These are phyloP conservation scores for Erannis defoliaria DNA, from an alignment of 2,888 invertebrate genomes.

Conservation along the genomic window DNA sequence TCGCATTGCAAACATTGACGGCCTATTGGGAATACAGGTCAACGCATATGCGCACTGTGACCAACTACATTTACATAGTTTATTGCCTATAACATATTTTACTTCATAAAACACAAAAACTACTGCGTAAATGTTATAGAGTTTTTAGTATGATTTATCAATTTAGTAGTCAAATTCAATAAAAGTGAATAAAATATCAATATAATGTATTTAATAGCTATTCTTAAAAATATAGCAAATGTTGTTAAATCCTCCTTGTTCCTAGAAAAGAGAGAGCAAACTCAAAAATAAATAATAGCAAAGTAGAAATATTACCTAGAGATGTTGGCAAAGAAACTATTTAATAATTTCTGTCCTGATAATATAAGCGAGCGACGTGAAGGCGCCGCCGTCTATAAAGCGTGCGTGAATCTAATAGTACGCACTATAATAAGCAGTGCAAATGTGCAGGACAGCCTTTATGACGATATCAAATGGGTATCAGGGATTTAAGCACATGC, in stretches of 20 bases:
- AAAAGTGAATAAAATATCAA: no score
- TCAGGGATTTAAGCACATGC: slow-evolving; percentile 4
- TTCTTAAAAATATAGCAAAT: not conserved
- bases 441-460: slow-evolving; percentile 8
- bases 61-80: slow-evolving; percentile 41
- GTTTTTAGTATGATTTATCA: not conserved
- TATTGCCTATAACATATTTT: slow-evolving; percentile 12
- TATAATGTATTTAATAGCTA: not conserved
- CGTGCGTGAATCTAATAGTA: slow-evolving; percentile 15
- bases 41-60: slow-evolving; percentile 70
- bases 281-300: no score
- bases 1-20: slow-evolving; percentile 74
- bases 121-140: not conserved
- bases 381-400: slow-evolving; percentile 10
- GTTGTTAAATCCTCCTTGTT: not conserved
- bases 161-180: not conserved
- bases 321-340: not conserved
- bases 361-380: not conserved
- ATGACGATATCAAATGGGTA: slow-evolving; percentile 9
- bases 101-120: not conserved
- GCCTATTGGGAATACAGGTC: slow-evolving; percentile 81
- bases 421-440: slow-evolving; percentile 9
- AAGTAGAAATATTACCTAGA: no score
- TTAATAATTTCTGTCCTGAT: not conserved
- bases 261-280: not conserved